These are phyloP conservation scores for Chelonia mydas DNA, from an alignment of 2,797 vertebrate species.

Conservation along the genomic window DNA sequence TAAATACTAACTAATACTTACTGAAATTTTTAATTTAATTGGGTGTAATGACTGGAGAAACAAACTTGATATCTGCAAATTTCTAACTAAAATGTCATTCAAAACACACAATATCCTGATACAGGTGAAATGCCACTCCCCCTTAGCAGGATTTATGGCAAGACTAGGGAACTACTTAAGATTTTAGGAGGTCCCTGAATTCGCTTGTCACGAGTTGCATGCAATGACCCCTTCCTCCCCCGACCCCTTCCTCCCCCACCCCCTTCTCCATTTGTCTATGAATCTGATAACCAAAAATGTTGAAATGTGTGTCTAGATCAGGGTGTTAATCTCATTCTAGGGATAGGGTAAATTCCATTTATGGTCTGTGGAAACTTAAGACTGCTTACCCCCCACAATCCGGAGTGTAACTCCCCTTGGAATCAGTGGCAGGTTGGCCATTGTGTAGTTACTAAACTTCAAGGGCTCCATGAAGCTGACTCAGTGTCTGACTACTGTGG, in stretches of 20 bases:
- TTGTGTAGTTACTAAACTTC: too few relatives aligned
- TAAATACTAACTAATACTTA: too few relatives aligned
- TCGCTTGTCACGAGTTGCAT: neutral
- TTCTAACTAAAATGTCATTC: neutral
- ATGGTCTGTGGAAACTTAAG: too few relatives aligned
- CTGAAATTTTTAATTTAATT: too few relatives aligned
- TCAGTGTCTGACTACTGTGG: too few relatives aligned
- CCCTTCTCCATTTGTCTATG: neutral
- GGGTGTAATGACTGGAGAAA: too few relatives aligned
- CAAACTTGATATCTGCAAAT: too few relatives aligned
- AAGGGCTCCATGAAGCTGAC: too few relatives aligned
- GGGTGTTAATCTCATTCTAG: too few relatives aligned
- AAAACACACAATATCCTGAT: accelerated
- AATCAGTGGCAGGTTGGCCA: neutral
- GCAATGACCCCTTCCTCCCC: neutral
- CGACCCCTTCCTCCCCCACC: accelerated
- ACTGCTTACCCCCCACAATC: too few relatives aligned
- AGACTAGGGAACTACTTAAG: neutral
- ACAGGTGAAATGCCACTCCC: neutral
- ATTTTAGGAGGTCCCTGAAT: accelerated
- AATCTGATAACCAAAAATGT: neutral
- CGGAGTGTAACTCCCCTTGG: neutral
- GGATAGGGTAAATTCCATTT: too few relatives aligned
- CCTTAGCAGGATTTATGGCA: neutral
- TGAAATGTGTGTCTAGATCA: too few relatives aligned